phyloP scores from a whole-genome alignment of 1,140 invertebrate species.

The Melipona quadrifasciata region DNA sequence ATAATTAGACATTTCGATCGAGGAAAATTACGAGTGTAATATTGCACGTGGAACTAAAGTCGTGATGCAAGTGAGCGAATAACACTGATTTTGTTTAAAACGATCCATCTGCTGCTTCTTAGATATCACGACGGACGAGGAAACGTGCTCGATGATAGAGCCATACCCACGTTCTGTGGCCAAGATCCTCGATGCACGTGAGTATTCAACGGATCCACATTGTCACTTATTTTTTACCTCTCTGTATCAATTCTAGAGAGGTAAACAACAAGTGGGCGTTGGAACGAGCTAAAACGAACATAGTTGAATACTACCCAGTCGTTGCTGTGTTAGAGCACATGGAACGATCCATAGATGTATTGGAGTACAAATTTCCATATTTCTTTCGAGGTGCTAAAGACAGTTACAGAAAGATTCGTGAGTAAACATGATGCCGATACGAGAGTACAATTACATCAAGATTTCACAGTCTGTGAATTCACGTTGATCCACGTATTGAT shows the following conservation, averaged over 20 bases:
- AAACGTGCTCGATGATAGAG: constrained; percentile 67
- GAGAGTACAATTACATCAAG: too few relatives aligned
- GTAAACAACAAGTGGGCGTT: constrained; percentile 85
- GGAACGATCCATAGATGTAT: constrained; percentile 83
- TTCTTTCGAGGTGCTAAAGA: constrained; percentile 84
- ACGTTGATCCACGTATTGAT: not conserved
- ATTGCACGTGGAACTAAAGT: too few relatives aligned
- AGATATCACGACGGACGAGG: constrained; percentile 68
- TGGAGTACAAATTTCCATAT: constrained; percentile 84
- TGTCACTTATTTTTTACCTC: not conserved
- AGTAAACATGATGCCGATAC: constrained; percentile 61
- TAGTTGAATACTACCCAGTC: constrained; percentile 85
- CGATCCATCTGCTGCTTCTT: not conserved
- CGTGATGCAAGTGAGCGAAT: not conserved
- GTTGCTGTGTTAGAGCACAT: constrained; percentile 86
- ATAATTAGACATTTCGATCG: too few relatives aligned
- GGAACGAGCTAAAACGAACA: constrained; percentile 84
- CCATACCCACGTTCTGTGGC: constrained; percentile 87
- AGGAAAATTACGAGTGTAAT: too few relatives aligned
- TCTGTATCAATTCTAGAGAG: constrained; percentile 76
- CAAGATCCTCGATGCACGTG: constrained; percentile 84
- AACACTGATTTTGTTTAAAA: not conserved
- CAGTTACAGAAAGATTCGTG: constrained; percentile 83
- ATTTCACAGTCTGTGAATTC: not conserved
- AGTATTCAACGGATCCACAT: constrained; percentile 61